phyloP scores from a whole-genome alignment of 1,140 invertebrate genomes.

The Ridgeia piscesae region DNA sequence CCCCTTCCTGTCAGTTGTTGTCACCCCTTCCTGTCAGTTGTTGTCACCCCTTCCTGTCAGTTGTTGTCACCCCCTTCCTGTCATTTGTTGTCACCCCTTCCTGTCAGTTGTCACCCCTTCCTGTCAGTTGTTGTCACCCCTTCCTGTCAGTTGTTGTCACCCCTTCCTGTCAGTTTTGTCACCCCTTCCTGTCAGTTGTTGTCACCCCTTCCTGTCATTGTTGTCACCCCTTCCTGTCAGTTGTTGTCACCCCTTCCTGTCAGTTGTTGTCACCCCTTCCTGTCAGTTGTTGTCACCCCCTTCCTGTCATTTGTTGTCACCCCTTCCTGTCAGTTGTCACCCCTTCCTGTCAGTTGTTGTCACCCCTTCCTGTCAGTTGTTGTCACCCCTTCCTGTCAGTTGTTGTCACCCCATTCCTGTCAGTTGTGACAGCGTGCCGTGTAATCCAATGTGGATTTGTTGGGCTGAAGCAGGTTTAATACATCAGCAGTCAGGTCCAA shows the following conservation, averaged over 20 bases:
- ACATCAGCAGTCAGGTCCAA: too few relatives aligned
- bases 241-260: background rate
- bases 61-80: background rate
- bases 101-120: background rate
- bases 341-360: too few relatives aligned
- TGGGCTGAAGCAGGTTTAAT: too few relatives aligned
- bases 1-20: too few relatives aligned
- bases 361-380: background rate
- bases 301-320: background rate
- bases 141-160: background rate
- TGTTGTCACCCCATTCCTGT: background rate
- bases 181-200: too few relatives aligned
- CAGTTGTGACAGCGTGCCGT: background rate
- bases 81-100: background rate
- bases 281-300: background rate
- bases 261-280: too few relatives aligned
- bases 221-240: too few relatives aligned
- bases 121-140: background rate
- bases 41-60: too few relatives aligned
- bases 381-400: too few relatives aligned
- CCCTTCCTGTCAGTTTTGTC: background rate
- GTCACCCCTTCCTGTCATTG: background rate
- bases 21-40: background rate
- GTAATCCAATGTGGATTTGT: background rate
- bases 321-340: background rate